These are phyloP conservation scores for Rhamnusium bicolor DNA, from an alignment of 2,888 invertebrate genomes.

Conservation along the genomic window DNA sequence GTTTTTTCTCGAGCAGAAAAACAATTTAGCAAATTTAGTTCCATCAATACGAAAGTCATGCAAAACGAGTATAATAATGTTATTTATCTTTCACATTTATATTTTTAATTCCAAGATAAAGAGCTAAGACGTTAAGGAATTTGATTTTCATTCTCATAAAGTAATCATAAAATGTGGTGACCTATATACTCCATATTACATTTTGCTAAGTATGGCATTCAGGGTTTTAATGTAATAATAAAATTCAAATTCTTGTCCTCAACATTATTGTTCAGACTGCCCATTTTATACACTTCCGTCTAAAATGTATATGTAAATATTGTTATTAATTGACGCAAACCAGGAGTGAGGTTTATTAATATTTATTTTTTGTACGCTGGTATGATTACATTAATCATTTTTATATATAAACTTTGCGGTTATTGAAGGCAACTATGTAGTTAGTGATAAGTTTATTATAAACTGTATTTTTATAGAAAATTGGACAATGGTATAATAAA, in stretches of 20 bases:
- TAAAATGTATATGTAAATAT: neutral
- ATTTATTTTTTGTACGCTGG: neutral
- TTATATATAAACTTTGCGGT: neutral
- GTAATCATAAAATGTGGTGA: slow-evolving; percentile 26
- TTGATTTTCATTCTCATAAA: slow-evolving; percentile 36
- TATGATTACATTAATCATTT: neutral
- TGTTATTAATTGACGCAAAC: neutral
- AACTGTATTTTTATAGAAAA: neutral
- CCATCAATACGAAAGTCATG: no score
- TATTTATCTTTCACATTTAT: neutral
- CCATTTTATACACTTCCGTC: neutral
- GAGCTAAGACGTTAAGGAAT: slow-evolving; percentile 18
- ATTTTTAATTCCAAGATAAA: slow-evolving; percentile 3
- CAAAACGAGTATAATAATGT: neutral
- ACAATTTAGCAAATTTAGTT: no score
- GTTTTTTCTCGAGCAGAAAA: no score
- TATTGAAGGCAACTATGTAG: neutral
- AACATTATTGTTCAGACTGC: neutral
- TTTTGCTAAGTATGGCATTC: slow-evolving; percentile 26
- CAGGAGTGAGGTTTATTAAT: neutral
- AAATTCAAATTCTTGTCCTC: slow-evolving; percentile 6
- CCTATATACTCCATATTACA: slow-evolving; percentile 18
- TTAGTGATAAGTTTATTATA: neutral
- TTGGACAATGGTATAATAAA: neutral
- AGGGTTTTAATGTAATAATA: slow-evolving; percentile 20